A percentile compares a stretch with the other conserved stretches of the same genome.
Conservation (phyloP, 2,888 invertebrate genomes). For the Drosophila cognata region DNA sequence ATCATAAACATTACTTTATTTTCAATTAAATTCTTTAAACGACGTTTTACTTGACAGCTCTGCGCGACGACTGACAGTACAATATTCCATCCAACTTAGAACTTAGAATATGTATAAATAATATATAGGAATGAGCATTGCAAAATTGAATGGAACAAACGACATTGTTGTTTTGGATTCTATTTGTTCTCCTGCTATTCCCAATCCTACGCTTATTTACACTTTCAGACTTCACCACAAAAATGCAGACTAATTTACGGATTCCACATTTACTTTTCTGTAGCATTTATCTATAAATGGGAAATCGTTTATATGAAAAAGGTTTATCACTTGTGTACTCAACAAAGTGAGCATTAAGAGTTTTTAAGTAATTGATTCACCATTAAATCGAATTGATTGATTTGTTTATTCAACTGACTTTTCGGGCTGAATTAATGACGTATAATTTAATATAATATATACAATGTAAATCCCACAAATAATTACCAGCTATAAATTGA, state of each 20-base stretch:
- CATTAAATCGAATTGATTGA: conserved; percentile 1
- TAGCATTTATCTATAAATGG: not conserved
- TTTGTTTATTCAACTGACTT: not conserved
- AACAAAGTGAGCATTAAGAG: not conserved
- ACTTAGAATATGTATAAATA: too few species aligned
- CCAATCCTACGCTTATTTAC: not conserved
- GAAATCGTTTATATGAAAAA: conserved; percentile 9
- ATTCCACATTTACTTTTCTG: not conserved
- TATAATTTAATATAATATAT: not conserved
- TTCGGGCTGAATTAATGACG: not conserved
- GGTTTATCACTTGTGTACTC: not conserved
- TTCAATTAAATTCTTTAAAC: not conserved
- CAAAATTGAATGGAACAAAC: not conserved
- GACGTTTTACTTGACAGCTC: not conserved
- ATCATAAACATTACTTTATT: not conserved
- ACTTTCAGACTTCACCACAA: not conserved
- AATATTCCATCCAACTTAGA: not conserved
- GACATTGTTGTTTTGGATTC: not conserved
- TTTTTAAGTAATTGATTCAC: conserved; percentile 12
- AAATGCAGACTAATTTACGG: not conserved
- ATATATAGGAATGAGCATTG: not conserved
- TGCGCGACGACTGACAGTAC: not conserved
- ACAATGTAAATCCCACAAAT: not conserved
- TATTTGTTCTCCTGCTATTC: not conserved
- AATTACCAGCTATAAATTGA: not conserved